Conservation (phyloP, 2,888 invertebrate genomes). For the Rutpela maculata region DNA sequence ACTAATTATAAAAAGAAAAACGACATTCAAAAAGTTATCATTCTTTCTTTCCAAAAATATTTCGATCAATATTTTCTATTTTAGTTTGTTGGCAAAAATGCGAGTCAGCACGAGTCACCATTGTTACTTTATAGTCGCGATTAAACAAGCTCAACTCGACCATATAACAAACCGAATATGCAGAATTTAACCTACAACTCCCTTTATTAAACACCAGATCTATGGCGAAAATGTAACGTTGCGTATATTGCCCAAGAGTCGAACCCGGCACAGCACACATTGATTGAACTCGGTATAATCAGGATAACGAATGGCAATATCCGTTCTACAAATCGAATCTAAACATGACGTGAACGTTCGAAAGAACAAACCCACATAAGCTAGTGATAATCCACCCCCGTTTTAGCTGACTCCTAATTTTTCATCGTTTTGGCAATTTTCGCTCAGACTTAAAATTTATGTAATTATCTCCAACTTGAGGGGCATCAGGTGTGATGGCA, state of each 20-base stretch:
- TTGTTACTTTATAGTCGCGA: not conserved
- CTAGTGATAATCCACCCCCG: constrained; percentile 21
- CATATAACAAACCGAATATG: not conserved
- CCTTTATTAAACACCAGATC: constrained; percentile 8
- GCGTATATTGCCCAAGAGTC: constrained; percentile 12
- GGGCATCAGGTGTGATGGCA: constrained; percentile 38
- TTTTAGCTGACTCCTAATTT: constrained; percentile 33
- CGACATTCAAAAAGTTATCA: too few relatives aligned
- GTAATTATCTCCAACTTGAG: constrained; percentile 27
- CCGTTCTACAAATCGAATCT: constrained; percentile 70
- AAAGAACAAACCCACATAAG: constrained; percentile 46
- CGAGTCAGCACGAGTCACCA: too few relatives aligned
- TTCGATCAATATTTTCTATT: too few relatives aligned
- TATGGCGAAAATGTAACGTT: constrained; percentile 23
- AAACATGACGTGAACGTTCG: constrained; percentile 61
- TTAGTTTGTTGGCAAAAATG: too few relatives aligned
- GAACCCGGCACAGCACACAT: constrained; percentile 51
- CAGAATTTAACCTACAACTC: constrained; percentile 18
- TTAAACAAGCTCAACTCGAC: not conserved
- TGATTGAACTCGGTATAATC: constrained; percentile 67
- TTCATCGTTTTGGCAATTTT: constrained; percentile 24
- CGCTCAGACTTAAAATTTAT: constrained; percentile 25
- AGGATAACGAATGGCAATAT: constrained; percentile 70
- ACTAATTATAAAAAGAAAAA: too few relatives aligned
- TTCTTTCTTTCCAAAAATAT: too few relatives aligned